Conservation (phyloP, 2,797 vertebrate species). For the Melanotaenia maccullochi region DNA sequence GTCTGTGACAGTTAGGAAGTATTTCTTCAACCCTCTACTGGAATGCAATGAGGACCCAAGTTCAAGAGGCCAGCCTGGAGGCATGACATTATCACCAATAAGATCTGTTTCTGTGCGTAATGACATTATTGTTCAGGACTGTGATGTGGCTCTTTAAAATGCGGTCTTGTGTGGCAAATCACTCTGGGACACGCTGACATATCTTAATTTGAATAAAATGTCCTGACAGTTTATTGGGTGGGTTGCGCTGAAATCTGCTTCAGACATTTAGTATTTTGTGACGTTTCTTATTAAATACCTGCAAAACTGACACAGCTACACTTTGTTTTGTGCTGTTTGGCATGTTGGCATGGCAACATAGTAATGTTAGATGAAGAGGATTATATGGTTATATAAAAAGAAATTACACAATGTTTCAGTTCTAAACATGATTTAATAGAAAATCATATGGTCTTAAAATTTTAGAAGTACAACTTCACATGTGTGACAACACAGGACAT, state of each 20-base stretch:
- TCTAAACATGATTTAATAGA: too few species aligned
- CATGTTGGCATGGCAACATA: too few species aligned
- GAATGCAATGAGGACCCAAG: conserved; percentile 31
- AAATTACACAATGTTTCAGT: too few species aligned
- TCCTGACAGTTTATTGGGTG: neutral
- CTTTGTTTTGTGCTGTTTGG: neutral
- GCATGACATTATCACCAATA: conserved; percentile 42
- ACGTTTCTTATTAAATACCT: too few species aligned
- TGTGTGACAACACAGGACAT: too few species aligned
- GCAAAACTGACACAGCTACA: neutral
- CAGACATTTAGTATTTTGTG: neutral
- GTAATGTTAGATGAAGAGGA: too few species aligned
- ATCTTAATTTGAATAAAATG: neutral
- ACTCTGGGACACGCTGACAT: neutral
- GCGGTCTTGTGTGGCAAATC: neutral
- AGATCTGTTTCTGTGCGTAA: conserved; percentile 32
- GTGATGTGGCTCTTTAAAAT: neutral
- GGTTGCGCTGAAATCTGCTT: neutral
- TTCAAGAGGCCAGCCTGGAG: conserved; percentile 31
- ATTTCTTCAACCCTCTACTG: conserved; percentile 42
- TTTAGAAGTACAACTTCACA: too few species aligned
- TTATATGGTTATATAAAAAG: too few species aligned
- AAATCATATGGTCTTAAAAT: too few species aligned
- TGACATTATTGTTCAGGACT: neutral
- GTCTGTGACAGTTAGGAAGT: conserved; percentile 57